Conservation (phyloP, 2,888 invertebrate genomes). For the Dryobotodes eremita region DNA sequence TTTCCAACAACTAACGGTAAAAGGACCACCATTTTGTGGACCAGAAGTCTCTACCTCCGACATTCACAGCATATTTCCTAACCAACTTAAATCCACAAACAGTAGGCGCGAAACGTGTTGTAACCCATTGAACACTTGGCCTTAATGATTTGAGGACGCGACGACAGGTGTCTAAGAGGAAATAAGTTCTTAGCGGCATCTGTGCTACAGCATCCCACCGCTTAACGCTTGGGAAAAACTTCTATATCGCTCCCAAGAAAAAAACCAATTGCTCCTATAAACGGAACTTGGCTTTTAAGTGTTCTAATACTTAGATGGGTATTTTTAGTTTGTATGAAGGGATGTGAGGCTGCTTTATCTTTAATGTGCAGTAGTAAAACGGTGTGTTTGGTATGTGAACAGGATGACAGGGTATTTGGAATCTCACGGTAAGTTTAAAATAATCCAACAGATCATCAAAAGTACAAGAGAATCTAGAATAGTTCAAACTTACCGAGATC, state of each 20-base stretch:
- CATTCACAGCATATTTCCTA: constrained; percentile 3
- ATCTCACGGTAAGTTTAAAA: neutral
- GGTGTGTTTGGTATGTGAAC: constrained; percentile 6
- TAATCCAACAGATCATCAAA: neutral
- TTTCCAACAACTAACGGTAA: too few species aligned
- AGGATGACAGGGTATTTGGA: neutral
- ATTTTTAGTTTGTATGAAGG: constrained; percentile 31
- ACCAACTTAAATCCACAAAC: constrained; percentile 20
- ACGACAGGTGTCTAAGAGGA: constrained; percentile 68
- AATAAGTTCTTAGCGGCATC: constrained; percentile 62
- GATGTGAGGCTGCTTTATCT: constrained; percentile 13
- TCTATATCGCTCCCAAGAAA: constrained; percentile 24
- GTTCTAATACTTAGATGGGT: constrained; percentile 35
- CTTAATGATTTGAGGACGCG: constrained; percentile 47
- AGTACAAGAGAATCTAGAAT: neutral
- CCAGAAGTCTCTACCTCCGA: neutral
- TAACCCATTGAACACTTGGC: constrained; percentile 46
- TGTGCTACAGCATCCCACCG: constrained; percentile 52
- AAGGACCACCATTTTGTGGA: too few species aligned
- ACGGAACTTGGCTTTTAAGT: constrained; percentile 43
- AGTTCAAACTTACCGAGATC: neutral
- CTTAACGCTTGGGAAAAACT: constrained; percentile 35
- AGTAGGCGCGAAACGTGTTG: constrained; percentile 36
- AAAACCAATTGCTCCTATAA: constrained; percentile 37
- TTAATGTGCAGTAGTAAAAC: constrained; percentile 12